Evolutionary conservation across 2,888 invertebrate species (phyloP), one percentile per base, ranked within the genome.

Genomic region (Amphimallon solstitiale): DNA sequence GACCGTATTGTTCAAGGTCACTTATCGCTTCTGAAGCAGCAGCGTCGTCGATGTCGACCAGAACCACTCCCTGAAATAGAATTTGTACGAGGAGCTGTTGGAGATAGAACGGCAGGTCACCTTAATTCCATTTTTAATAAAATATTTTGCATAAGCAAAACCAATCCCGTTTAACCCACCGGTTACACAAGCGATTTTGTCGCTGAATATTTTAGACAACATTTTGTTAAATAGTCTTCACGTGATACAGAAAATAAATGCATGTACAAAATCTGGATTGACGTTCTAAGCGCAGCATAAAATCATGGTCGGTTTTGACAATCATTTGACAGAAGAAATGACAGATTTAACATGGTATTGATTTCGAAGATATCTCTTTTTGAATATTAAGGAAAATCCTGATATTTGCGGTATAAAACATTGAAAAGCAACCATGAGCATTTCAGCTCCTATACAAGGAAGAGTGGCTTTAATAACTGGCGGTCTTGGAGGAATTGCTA

Each of bases 131-230:
- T 63, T 62, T 40, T 14, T 56, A 40, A 68, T 19, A 23, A 68
- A 45, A 15, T 19, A 17, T 43, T 63, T 66, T 4, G 59, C 46
- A 29, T 45, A 54, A 40, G 37, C 56, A 9, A 45, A 56, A 12
- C 68, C 68, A 17, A 68, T 52, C 7, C 68, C 66, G 23, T 23
- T 35, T 12, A 63, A 51, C 10, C 49, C 68, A 7, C 63, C 68
- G 19, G 60, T 63, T 17, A 68, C 54, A 29, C 67, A 63, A 10
- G 63, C 68, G 12, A 68, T 49, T 60, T 68, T 68, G 14, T 60
- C 61, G 15, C 43, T 38, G 14, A 29, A 29, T 29, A 3, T 29
- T 29, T 5, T 7, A 29, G 29, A 29, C 9, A 29, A 5, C 29
- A 29, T 45, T 21, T 48, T 23, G n/a, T n/a, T n/a, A n/a, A n/a